These are phyloP conservation scores for Diplolepis rosae DNA, from an alignment of 2,888 invertebrate species.

Conservation along the genomic window DNA sequence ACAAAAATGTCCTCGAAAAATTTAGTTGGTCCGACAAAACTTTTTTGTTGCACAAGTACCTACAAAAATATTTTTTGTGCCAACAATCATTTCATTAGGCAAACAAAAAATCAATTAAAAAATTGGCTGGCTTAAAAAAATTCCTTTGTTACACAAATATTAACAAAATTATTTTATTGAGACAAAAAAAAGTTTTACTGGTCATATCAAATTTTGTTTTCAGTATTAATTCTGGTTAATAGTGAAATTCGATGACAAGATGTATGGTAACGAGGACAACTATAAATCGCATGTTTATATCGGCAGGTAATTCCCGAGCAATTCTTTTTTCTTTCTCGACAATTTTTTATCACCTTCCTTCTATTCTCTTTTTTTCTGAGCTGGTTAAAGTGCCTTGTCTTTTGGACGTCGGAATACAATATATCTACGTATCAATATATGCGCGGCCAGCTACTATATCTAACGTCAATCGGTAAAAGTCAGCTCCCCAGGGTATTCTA, in stretches of 20 bases:
- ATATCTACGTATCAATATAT: constrained; percentile 10
- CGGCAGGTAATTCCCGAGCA: constrained; percentile 35
- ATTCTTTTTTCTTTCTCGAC: constrained; percentile 10
- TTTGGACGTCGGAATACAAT: not conserved
- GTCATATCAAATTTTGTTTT: too few species aligned
- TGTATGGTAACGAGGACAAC: not conserved
- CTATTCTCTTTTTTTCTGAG: not conserved
- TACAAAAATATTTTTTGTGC: too few species aligned
- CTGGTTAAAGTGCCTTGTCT: constrained; percentile 26
- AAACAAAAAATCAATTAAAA: too few species aligned
- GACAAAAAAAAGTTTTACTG: too few species aligned
- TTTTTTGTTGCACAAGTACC: too few species aligned
- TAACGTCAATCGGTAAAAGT: constrained; percentile 22
- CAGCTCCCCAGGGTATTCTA: constrained; percentile 31
- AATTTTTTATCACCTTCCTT: not conserved
- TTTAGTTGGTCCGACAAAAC: too few species aligned
- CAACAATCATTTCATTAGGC: too few species aligned
- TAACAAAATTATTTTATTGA: too few species aligned
- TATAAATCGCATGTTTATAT: constrained; percentile 33
- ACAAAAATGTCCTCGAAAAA: too few species aligned
- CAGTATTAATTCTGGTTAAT: too few species aligned
- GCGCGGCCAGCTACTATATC: not conserved
- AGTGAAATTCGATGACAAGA: not conserved
- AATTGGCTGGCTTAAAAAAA: too few species aligned
- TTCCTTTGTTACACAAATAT: too few species aligned